These are phyloP conservation scores for Melangyna quadrimaculata DNA, from an alignment of 2,888 invertebrate species.

Conservation along the genomic window DNA sequence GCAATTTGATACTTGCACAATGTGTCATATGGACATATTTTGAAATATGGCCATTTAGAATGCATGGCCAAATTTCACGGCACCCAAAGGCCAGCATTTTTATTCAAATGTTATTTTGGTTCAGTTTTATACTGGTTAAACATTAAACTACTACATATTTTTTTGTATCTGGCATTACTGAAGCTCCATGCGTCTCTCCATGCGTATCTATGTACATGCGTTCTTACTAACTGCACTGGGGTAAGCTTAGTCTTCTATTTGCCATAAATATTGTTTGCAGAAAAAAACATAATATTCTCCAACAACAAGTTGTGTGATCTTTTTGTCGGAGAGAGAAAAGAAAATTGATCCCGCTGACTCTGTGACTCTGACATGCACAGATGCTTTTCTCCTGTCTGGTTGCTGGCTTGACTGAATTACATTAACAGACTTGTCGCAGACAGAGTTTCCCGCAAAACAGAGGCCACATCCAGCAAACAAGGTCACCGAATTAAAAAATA, in stretches of 20 bases:
- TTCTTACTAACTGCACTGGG: neutral
- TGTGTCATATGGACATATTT: no score
- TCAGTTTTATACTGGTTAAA: no score
- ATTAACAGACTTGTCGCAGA: constrained; percentile 41
- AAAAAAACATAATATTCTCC: neutral
- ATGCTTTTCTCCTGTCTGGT: constrained; percentile 26
- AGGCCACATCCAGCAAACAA: constrained; percentile 18
- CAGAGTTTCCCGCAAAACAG: constrained; percentile 29
- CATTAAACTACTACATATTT: no score
- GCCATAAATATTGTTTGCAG: neutral
- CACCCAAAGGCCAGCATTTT: no score
- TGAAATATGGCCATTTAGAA: no score
- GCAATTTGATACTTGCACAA: no score
- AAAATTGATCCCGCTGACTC: constrained; percentile 51
- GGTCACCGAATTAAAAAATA: constrained; percentile 28
- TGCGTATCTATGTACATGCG: neutral
- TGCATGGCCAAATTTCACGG: no score
- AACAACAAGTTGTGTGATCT: constrained; percentile 9
- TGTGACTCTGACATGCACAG: constrained; percentile 34
- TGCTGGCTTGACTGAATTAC: constrained; percentile 45
- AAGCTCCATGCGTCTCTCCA: neutral
- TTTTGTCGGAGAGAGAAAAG: constrained; percentile 29
- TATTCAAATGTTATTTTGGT: no score
- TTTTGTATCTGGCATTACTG: neutral
- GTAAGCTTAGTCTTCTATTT: neutral